phyloP scores from a whole-genome alignment of 2,113 vertebrate genomes.

The Ictalurus furcatus region DNA sequence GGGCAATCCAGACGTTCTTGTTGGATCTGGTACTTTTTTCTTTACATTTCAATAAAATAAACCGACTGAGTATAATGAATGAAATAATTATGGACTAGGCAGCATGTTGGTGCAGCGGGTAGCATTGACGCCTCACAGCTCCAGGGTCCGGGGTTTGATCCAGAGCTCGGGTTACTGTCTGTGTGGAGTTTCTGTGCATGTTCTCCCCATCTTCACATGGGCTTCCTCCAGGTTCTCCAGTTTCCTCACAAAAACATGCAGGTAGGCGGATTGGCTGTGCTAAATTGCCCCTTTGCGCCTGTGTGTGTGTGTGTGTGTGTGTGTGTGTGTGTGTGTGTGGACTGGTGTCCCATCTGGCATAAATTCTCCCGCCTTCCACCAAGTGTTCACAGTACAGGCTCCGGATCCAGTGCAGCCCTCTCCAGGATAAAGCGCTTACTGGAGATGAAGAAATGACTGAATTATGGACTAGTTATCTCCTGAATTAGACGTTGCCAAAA shows the following conservation, averaged over 20 bases:
- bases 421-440: not conserved
- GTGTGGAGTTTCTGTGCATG: not conserved
- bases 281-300: not conserved
- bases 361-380: not conserved
- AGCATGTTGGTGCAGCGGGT: not conserved
- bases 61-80: not conserved
- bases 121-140: not conserved
- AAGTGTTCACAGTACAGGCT: not conserved
- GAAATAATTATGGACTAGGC: not conserved
- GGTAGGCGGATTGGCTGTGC: not conserved
- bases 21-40: slow-evolving; percentile 79
- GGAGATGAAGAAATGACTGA: too few species aligned
- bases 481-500: not conserved
- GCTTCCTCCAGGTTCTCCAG: not conserved
- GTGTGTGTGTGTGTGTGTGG: not conserved
- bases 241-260: not conserved
- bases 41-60: not conserved
- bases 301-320: not conserved
- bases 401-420: not conserved
- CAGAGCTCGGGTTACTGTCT: not conserved
- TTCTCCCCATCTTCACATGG: not conserved
- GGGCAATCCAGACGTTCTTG: slow-evolving; percentile 85
- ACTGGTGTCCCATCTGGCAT: not conserved
- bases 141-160: not conserved
- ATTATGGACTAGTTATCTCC: not conserved